Evolutionary conservation across 1,140 invertebrate genomes (phyloP), one percentile per base, ranked within the genome.

Genomic region (Musca vetustissima): DNA sequence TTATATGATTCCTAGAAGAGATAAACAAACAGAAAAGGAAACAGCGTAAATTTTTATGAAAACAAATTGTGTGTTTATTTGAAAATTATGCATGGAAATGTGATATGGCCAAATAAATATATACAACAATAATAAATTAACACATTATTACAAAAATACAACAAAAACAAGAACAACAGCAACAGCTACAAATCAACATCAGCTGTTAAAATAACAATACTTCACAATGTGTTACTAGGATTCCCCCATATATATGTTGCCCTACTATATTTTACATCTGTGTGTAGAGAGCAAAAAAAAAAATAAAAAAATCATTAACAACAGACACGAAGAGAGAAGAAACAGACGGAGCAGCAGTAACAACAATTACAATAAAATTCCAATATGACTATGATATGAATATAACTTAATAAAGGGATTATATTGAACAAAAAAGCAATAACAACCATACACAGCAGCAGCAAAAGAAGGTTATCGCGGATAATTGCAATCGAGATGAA

Each of bases 31-130:
- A 14, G 17, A n/a, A 17, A 50, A 6, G 17, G 17, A 2, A 53
- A 21, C 21, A 53, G 3, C 8, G 28, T 28, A 8, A 28, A 28
- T 28, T 53, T 22, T 53, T 53, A 53, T 53, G 19, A 53, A 53
- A 53, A 53, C 52, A 53, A 53, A 53, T 53, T 53, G 52, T 22
- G 52, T 53, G 52, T 22, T 53, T 53, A 53, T 53, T 53, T 17
- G 21, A 22, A 53, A 53, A 22, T 53, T 53, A 53, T 53, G 52
- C 9, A 9, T 7, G 21, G 9, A 22, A 8, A 53, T 13, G 19
- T 24, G 9, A 22, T 22, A 53, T 22, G n/a, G 13, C 47, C 19
- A 53, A 22, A 9, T 4, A 22, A 21, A 21, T 9, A 19, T 19
- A n/a, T 19, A n/a, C n/a, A 52, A n/a, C 8, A 19, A 9, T 3